Evolutionary conservation across 2,888 invertebrate genomes (phyloP), one percentile per base, ranked within the genome.

Genomic region (Hanleya hanleyi): DNA sequence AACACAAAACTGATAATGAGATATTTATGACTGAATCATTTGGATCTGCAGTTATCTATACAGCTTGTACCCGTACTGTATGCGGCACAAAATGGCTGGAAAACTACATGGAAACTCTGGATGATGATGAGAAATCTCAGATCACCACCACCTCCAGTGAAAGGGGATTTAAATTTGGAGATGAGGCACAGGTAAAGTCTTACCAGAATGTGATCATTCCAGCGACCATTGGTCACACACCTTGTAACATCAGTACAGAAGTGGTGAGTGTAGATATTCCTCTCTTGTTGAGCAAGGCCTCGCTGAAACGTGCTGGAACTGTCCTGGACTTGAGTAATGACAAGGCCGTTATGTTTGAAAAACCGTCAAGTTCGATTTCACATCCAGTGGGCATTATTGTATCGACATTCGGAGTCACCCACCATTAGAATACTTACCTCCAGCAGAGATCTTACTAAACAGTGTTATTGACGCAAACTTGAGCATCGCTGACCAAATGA

Each of bases 331-430:
- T 71, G 22, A 32, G 15, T 12, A 36, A 66, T n/a, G 75, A 75
- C 38, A 51, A 75, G 38, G 72, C 37, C 0, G 29, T 32, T 7
- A 71, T 75, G 75, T 72, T 75, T 64, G 29, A 41, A 5, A 37
- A 65, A n/a, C 64, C 62, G 71, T 75, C 33, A 38, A 73, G 35
- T 32, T 73, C 5, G 61, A 75, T 12, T 62, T 47, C n/a, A 73
- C 70, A 0, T 75, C 75, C 26, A 62, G 49, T 67, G 75, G 75
- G 47, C 73, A 75, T 18, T 73, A 73, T 33, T 75, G 75, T 57
- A 36, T 75, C 0, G 62, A 69, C 36, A 66, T 69, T 7, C 12
- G 15, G 18, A 50, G 57, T 9, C 15, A 72, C 12, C 12, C 12
- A 3, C 18, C 22, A 4, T 15, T 26, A n/a, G 3, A 18, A 12